Conservation (phyloP, 1,140 invertebrate species). For the Spodoptera frugiperda region DNA sequence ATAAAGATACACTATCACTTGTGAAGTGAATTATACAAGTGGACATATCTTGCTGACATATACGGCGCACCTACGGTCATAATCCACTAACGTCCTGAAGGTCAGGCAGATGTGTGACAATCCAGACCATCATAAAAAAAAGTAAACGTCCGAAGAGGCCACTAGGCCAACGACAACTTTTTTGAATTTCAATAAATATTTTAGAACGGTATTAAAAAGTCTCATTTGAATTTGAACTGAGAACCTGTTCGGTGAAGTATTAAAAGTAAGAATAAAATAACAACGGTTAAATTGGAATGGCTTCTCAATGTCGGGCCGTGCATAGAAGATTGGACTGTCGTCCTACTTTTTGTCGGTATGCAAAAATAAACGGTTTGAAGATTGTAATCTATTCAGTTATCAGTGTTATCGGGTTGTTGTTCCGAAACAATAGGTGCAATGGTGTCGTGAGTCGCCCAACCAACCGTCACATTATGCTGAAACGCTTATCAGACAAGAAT, state of each 20-base stretch:
- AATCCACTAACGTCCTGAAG: neutral
- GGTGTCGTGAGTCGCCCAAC: constrained; percentile 12
- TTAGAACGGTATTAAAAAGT: neutral
- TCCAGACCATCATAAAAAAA: neutral
- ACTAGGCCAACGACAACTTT: neutral
- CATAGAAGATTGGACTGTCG: constrained; percentile 9
- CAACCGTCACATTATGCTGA: constrained; percentile 29
- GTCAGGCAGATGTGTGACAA: neutral
- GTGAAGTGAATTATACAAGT: neutral
- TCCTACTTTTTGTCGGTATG: constrained; percentile 21
- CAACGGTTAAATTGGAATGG: constrained; percentile 18
- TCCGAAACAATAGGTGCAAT: constrained; percentile 43
- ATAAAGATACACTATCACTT: constrained; percentile 27
- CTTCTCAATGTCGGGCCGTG: neutral
- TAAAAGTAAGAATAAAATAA: constrained; percentile 6
- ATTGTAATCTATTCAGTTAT: constrained; percentile 44
- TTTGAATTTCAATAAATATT: constrained; percentile 2
- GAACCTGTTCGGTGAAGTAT: constrained; percentile 1
- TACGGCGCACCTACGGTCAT: constrained; percentile 12
- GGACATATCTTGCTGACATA: constrained; percentile 10
- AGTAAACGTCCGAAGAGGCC: neutral
- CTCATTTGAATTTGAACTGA: constrained; percentile 16
- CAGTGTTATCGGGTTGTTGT: constrained; percentile 36
- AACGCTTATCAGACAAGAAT: constrained; percentile 29
- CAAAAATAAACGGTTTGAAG: neutral